A percentile compares a stretch with the other conserved stretches of the same genome.
Conservation (phyloP, 2,888 invertebrate species). For the Panopea generosa region DNA sequence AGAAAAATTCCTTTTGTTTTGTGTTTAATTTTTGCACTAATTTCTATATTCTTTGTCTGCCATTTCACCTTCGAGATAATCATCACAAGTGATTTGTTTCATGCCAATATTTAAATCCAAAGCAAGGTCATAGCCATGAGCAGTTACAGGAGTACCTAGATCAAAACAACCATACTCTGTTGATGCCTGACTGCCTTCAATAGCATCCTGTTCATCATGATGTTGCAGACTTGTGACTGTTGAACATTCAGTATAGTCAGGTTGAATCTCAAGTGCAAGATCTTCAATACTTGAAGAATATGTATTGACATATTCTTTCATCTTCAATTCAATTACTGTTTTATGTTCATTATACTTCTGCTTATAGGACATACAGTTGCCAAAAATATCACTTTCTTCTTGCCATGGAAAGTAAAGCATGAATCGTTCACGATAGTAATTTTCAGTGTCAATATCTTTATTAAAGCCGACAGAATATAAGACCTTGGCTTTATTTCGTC, state of each 20-base stretch:
- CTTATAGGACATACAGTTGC: neutral
- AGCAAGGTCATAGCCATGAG: conserved; percentile 13
- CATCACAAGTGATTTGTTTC: conserved; percentile 26
- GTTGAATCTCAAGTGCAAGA: conserved; percentile 9
- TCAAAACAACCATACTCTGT: conserved; percentile 8
- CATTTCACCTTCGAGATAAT: conserved; percentile 19
- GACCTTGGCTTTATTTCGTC: conserved; percentile 30
- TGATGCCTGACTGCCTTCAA: conserved; percentile 3
- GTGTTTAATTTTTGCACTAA: conserved; percentile 41
- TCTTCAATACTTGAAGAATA: conserved; percentile 8
- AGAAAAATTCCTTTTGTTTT: conserved; percentile 47
- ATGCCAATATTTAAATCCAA: conserved; percentile 40
- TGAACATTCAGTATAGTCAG: neutral
- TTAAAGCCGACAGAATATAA: conserved; percentile 22
- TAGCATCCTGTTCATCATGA: neutral
- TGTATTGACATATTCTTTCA: neutral
- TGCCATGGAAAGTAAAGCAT: conserved; percentile 71
- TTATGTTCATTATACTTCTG: neutral
- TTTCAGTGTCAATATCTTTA: conserved; percentile 36
- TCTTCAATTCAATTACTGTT: neutral
- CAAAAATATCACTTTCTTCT: neutral
- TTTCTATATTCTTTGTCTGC: conserved; percentile 33
- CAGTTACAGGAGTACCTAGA: neutral
- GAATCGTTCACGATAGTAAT: conserved; percentile 37
- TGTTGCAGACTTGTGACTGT: neutral